Percentiles rank a stretch among this genome's conserved stretches.
phyloP scores from a whole-genome alignment of 2,888 invertebrate species.

The Agonopterix alstromeriana region DNA sequence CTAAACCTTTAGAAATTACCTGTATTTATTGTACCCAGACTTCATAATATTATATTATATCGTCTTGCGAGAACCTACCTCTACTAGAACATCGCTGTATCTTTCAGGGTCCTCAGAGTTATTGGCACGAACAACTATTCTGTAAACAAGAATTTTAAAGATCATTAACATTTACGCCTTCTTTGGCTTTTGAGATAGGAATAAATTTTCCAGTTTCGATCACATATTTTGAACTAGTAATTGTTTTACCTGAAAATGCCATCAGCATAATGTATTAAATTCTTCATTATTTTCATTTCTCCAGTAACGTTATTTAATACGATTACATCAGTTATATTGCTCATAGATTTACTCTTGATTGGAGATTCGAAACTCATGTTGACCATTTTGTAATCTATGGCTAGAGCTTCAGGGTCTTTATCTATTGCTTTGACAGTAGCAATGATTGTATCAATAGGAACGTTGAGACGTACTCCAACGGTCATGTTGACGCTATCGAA shows the following conservation, averaged over 20 bases:
- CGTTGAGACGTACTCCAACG: slow-evolving; percentile 84
- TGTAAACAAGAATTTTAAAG: slow-evolving; percentile 23
- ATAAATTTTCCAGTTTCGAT: not conserved
- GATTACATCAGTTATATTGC: slow-evolving; percentile 73
- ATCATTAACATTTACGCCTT: not conserved
- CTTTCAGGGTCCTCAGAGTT: slow-evolving; percentile 73
- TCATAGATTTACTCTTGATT: slow-evolving; percentile 55
- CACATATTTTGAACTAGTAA: not conserved
- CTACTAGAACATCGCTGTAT: slow-evolving; percentile 70
- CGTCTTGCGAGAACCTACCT: slow-evolving; percentile 34
- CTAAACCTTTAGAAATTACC: no score
- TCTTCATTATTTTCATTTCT: slow-evolving; percentile 81
- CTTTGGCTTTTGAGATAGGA: not conserved
- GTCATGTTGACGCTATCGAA: slow-evolving; percentile 80
- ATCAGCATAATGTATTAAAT: slow-evolving; percentile 80
- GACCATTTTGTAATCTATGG: slow-evolving; percentile 79
- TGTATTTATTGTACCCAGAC: no score
- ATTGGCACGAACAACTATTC: slow-evolving; percentile 77
- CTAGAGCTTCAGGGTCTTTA: slow-evolving; percentile 80
- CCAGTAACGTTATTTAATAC: slow-evolving; percentile 82
- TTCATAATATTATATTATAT: no score
- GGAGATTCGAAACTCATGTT: slow-evolving; percentile 77
- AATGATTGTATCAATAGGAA: slow-evolving; percentile 83
- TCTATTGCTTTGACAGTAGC: slow-evolving; percentile 82
- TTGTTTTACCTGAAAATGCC: slow-evolving; percentile 76